Evolutionary conservation across 1,140 invertebrate species (phyloP).

Genomic region (Nebria ingens): DNA sequence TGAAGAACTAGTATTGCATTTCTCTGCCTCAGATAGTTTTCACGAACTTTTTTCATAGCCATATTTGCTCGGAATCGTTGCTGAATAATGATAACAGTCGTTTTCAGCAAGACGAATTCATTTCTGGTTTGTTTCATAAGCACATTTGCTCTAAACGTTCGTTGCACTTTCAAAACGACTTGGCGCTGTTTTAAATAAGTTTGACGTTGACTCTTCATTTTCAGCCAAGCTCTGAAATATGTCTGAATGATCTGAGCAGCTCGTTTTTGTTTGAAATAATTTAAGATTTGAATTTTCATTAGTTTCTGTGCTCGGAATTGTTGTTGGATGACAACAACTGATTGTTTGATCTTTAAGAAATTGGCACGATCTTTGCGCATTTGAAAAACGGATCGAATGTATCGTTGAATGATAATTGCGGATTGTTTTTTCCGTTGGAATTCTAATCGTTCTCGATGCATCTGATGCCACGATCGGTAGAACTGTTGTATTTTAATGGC

Average conservation of each 20-base stretch:
- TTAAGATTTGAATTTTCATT: constrained; percentile 29
- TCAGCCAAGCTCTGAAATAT: constrained; percentile 35
- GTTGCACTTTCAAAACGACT: constrained; percentile 28
- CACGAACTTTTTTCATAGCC: constrained; percentile 24
- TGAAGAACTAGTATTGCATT: constrained; percentile 19
- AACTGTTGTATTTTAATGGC: constrained; percentile 44
- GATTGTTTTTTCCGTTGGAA: constrained; percentile 1
- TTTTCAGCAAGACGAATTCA: constrained; percentile 23
- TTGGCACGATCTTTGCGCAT: constrained; percentile 14
- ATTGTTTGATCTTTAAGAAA: constrained; percentile 20
- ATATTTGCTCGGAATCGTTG: constrained; percentile 33
- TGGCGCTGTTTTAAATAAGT: constrained; percentile 18
- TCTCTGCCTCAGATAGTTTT: constrained; percentile 20
- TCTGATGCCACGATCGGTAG: constrained; percentile 31
- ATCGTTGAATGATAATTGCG: background rate
- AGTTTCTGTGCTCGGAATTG: constrained; percentile 37
- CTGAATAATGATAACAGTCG: constrained; percentile 32
- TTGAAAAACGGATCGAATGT: background rate
- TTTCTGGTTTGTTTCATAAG: constrained; percentile 29
- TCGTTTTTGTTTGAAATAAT: constrained; percentile 27
- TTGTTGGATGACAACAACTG: constrained; percentile 30
- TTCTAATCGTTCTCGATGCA: background rate
- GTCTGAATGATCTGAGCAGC: constrained; percentile 44
- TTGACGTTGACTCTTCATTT: constrained; percentile 15
- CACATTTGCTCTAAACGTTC: constrained; percentile 32